Conservation (phyloP, 2,888 invertebrate species). For the Zaprionus bogoriensis region DNA sequence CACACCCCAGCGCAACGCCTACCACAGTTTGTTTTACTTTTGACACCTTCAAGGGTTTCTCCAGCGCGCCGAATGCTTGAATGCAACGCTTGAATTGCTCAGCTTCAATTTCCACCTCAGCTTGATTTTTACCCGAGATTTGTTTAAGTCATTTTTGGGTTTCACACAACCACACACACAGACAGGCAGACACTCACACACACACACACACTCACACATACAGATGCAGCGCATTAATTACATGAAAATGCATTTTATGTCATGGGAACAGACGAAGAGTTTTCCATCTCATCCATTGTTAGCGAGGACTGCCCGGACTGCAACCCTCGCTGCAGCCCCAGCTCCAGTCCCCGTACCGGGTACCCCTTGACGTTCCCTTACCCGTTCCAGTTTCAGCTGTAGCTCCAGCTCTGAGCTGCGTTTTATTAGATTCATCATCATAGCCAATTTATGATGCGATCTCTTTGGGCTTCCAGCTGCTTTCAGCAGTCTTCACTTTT, state of each 20-base stretch:
- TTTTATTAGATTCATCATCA: conserved; percentile 56
- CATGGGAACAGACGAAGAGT: conserved; percentile 54
- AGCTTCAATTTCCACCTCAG: conserved; percentile 11
- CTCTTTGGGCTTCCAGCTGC: conserved; percentile 47
- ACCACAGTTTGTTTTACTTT: conserved; percentile 71
- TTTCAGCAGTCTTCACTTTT: conserved; percentile 30
- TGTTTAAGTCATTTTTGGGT: conserved; percentile 63
- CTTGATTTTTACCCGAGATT: conserved; percentile 44
- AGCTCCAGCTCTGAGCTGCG: conserved; percentile 26
- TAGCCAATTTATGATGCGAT: conserved; percentile 53
- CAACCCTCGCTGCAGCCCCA: conserved; percentile 51
- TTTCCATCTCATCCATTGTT: conserved; percentile 44
- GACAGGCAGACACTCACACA: not conserved
- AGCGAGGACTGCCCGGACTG: conserved; percentile 34
- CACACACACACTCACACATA: conserved; percentile 36
- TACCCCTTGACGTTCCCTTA: too few relatives aligned
- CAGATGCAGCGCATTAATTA: too few relatives aligned
- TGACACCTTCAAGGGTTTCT: conserved; percentile 71
- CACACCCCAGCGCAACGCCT: not conserved
- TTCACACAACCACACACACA: conserved; percentile 43
- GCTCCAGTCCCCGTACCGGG: conserved; percentile 3
- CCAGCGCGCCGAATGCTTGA: conserved; percentile 48
- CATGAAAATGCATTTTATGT: conserved; percentile 70
- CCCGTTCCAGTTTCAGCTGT: too few relatives aligned
- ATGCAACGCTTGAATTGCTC: conserved; percentile 47